Conservation (phyloP, 1,140 invertebrate genomes). For the Heliothis subflexa region DNA sequence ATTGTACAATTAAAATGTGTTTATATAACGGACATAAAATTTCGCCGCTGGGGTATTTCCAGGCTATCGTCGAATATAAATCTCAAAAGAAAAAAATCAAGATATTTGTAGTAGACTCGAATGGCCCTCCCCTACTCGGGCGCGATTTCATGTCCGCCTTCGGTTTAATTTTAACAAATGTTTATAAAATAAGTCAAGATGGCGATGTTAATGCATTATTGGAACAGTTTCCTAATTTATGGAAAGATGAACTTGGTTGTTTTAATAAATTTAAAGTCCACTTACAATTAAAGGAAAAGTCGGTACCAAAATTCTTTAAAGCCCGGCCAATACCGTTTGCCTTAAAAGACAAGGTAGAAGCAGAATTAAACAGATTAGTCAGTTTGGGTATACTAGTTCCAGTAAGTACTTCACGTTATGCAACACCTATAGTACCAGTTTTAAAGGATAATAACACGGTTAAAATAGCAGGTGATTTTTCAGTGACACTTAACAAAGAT, state of each 20-base stretch:
- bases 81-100: neutral
- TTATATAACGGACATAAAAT: conserved; percentile 3
- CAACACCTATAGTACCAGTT: conserved; percentile 61
- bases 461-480: conserved; percentile 62
- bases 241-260: neutral
- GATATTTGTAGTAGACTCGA: neutral
- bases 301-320: neutral
- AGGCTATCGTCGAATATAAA: neutral
- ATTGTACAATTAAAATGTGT: neutral
- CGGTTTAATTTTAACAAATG: neutral
- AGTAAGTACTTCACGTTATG: conserved; percentile 50
- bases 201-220: neutral
- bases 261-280: conserved; percentile 11
- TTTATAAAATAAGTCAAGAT: neutral
- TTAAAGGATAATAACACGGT: conserved; percentile 54
- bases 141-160: neutral
- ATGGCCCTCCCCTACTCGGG: neutral
- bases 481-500: conserved; percentile 58
- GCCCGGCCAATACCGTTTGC: conserved; percentile 55
- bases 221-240: neutral
- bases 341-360: conserved; percentile 51
- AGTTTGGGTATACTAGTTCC: conserved; percentile 57
- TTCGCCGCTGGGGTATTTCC: neutral
- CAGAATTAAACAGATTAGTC: conserved; percentile 54
- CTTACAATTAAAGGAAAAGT: neutral